Conservation (phyloP, 2,113 vertebrate species). For the Poeciliopsis retropinna region DNA sequence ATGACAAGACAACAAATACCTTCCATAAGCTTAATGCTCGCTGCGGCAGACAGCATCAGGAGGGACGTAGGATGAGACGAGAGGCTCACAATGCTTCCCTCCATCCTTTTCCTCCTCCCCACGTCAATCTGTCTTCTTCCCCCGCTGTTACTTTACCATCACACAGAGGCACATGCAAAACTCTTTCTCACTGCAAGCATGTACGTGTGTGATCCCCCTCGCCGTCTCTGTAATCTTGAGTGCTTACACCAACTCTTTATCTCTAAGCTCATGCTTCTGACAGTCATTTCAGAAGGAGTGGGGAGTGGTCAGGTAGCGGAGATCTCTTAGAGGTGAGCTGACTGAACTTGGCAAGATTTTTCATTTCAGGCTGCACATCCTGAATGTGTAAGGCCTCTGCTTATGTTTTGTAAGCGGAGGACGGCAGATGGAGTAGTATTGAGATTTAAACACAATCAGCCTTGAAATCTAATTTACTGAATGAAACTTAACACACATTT, state of each 20-base stretch:
- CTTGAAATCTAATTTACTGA: conserved; percentile 4
- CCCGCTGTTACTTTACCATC: conserved; percentile 41
- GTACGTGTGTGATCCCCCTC: conserved; percentile 11
- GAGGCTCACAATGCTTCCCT: conserved; percentile 57
- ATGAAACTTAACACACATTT: neutral
- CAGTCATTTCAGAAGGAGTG: conserved; percentile 51
- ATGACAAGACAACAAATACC: conserved; percentile 40
- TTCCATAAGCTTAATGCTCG: conserved; percentile 31
- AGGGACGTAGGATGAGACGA: conserved; percentile 46
- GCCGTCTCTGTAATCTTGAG: conserved; percentile 46
- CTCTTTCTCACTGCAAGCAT: conserved; percentile 7
- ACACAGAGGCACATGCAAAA: conserved; percentile 37
- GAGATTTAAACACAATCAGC: conserved; percentile 13
- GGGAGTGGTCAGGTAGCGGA: conserved; percentile 45
- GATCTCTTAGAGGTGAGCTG: conserved; percentile 39
- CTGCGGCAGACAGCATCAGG: conserved; percentile 35
- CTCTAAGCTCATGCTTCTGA: conserved; percentile 50
- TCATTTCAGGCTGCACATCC: conserved; percentile 32
- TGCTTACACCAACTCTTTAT: conserved; percentile 50
- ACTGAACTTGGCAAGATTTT: conserved; percentile 32
- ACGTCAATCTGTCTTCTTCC: conserved; percentile 41
- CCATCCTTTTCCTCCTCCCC: conserved; percentile 34
- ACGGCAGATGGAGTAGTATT: conserved; percentile 19
- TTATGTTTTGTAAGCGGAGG: conserved; percentile 38
- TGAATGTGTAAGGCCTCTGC: conserved; percentile 29